Base-by-base conservation (phyloP, 2,888 invertebrate species). In the Cryptophagus acutangulus region DNA sequence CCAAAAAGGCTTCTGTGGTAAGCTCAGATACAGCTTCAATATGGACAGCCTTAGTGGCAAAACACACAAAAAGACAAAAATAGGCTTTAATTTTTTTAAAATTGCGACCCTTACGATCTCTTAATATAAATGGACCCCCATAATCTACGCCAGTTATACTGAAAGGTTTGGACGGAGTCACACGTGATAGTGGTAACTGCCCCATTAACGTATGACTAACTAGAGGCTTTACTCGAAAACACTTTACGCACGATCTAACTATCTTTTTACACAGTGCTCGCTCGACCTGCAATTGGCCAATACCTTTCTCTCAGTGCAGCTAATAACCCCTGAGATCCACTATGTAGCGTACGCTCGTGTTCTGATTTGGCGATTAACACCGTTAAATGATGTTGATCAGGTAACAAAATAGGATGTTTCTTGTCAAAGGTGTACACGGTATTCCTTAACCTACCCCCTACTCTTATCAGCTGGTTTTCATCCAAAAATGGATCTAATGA, bases 121-220 rank as follows among this genome's bases (percentile, higher is more conserved):
- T 20, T 9, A 9, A 34, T 35, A 24, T 3, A 20, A 38, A n/a
- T 16, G 18, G 5, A 41, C 2, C 9, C 29, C 3, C 2, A 44
- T 17, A 47, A 28, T 47, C 47, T n/a, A 44, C 30, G 10, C 47
- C 47, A 8, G 12, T 10, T 10, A 8, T 28, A 1, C 10, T 2
- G 28, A 47, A 47, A 2, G 44, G 29, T 8, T 34, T 3, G 25
- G n/a, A 8, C 13, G 25, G 38, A 5, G 17, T 29, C 13, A 41
- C 18, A 26, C 36, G 8, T 8, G 8, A 5, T 2, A 25, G 9
- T 2, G 45, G 45, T 31, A 42, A 16, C 16, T 45, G 15, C 1
- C 39, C 40, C 40, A 43, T 40, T 33, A 17, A 17, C n/a, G n/a
- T 26, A 3, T 3, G 3, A 3, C 3, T n/a, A 3, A 8, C 4